These are phyloP conservation scores for Macroglossus sobrinus DNA, from an alignment of 2,113 vertebrate species.

Conservation along the genomic window DNA sequence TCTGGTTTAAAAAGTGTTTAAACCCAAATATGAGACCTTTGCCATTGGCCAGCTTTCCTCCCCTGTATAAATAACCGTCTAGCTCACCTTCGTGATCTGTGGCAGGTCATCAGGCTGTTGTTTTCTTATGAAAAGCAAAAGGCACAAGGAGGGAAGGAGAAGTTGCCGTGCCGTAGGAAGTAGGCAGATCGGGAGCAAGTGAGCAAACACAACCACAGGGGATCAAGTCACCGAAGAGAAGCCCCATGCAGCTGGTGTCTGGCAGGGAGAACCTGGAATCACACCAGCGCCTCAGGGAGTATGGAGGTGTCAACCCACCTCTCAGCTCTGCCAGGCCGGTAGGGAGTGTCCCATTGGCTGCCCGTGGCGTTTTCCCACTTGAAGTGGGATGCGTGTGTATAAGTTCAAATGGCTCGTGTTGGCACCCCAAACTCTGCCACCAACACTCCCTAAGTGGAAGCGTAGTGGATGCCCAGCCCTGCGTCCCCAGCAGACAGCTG, in stretches of 20 bases:
- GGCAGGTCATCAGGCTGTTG: background rate
- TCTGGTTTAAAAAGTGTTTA: background rate
- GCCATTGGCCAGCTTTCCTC: background rate
- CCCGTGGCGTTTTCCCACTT: background rate
- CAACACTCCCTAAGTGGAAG: background rate
- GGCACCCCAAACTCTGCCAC: conserved; percentile 15
- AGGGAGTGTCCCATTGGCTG: conserved; percentile 36
- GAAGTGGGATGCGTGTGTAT: background rate
- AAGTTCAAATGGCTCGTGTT: background rate
- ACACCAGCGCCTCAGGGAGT: conserved; percentile 56
- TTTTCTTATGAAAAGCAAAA: background rate
- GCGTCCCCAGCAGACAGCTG: background rate
- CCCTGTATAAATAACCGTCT: background rate
- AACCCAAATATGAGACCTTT: background rate
- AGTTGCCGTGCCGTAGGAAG: background rate
- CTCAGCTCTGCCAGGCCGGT: conserved; percentile 54
- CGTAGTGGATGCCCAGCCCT: background rate
- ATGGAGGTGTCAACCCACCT: conserved; percentile 47
- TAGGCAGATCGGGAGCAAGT: conserved; percentile 6
- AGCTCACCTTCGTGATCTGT: background rate
- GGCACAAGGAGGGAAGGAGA: background rate
- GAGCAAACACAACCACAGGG: background rate
- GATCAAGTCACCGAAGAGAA: conserved; percentile 26
- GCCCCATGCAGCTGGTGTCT: conserved; percentile 61
- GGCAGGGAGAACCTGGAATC: conserved; percentile 58